These are phyloP conservation scores for Agraylea sexmaculata DNA, from an alignment of 1,140 invertebrate species.

Conservation along the genomic window DNA sequence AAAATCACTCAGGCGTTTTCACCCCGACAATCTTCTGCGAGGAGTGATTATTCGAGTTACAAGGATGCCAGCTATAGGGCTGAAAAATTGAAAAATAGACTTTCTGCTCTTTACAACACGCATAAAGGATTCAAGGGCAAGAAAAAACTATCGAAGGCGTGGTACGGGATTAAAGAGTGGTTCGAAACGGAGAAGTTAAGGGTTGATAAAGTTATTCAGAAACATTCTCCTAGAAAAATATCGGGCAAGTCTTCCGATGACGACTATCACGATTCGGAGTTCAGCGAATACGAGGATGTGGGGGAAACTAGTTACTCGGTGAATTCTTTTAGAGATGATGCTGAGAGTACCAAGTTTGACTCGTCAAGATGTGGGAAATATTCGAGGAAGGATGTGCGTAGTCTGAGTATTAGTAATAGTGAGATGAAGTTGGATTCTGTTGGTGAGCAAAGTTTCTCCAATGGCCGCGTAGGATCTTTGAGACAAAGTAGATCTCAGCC, in stretches of 20 bases:
- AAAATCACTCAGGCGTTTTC: conserved; percentile 4
- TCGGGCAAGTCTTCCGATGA: conserved; percentile 14
- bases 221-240: conserved; percentile 7
- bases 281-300: conserved; percentile 21
- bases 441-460: conserved; percentile 5
- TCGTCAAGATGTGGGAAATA: conserved; percentile 11
- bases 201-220: conserved; percentile 17
- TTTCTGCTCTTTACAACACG: conserved; percentile 17
- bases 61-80: conserved; percentile 16
- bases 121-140: conserved; percentile 20
- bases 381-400: conserved; percentile 3
- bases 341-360: conserved; percentile 8
- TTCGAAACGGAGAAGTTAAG: conserved; percentile 17
- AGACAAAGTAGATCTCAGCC: conserved; percentile 20
- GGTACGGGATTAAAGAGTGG: conserved; percentile 21
- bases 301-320: conserved; percentile 11
- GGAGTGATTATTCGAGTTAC: conserved; percentile 17
- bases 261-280: conserved; percentile 20
- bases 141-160: conserved; percentile 19
- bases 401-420: conserved; percentile 18
- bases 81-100: conserved; percentile 15
- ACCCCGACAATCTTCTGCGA: conserved; percentile 12
- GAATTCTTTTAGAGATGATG: conserved; percentile 16
- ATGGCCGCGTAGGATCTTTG: not conserved
- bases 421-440: conserved; percentile 10